Evolutionary conservation across 1,140 invertebrate species (phyloP), one percentile per base, ranked within the genome.

Genomic region (Reticulitermes speratus): DNA sequence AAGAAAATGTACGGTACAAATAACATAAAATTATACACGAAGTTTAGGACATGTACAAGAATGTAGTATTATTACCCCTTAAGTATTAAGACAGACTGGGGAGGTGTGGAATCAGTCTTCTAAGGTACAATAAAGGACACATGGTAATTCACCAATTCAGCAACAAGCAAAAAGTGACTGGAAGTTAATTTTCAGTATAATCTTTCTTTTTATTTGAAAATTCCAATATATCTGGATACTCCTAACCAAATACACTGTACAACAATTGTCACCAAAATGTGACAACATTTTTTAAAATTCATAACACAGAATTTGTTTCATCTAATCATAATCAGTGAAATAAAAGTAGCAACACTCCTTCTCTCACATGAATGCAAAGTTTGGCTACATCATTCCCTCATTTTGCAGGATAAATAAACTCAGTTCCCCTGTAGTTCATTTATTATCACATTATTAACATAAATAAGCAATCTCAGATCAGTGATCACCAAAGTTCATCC

Each of bases 221-320:
- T 6, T 75, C 65, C 65, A 30, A 30, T 75, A 75, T 75, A 30
- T 75, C 65, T 30, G 25, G n/a, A 75, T 75, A 75, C 30, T 75
- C 65, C 65, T 75, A 75, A 75, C 65, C 65, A 75, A 75, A 75
- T 30, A 75, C 25, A 75, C 65, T 75, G 65, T 75, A 75, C 65
- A 59, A 59, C 55, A 75, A 75, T 75, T 75, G 9, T 75, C 65
- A 75, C 65, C 65, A 75, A 75, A 75, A 75, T n/a, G 65, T 75
- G 65, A 75, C n/a, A 75, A 75, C n/a, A 75, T 75, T n/a, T 75
- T 65, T 75, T 75, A 75, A 75, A 75, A 75, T 75, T 30, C 14
- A 30, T 75, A 75, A 75, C 65, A 75, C 14, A 75, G 9, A 65
- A n/a, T 65, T 21, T 65, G 12, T 19, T 75, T 75, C 30, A 75